phyloP scores from a whole-genome alignment of 2,797 vertebrate genomes.

The Enteromius mattozi region DNA sequence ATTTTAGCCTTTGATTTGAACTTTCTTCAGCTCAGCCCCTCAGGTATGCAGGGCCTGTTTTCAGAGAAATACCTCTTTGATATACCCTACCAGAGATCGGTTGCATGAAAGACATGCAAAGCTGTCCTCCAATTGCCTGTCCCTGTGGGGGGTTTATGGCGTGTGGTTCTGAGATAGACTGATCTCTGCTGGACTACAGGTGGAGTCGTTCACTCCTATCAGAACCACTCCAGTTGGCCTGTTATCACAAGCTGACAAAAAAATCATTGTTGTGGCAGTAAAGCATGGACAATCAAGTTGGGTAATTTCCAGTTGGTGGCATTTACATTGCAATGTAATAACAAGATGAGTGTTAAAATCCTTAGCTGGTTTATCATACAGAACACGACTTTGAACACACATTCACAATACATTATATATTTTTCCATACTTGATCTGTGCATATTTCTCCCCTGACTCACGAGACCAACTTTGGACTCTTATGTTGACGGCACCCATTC shows the following conservation, averaged over 20 bases:
- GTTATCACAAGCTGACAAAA: conserved; percentile 35
- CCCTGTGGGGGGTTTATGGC: conserved; percentile 66
- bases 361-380: conserved; percentile 14
- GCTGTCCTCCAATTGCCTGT: conserved; percentile 73
- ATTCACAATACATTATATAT: not conserved
- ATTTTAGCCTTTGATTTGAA: conserved; percentile 37
- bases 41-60: conserved; percentile 55
- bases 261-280: conserved; percentile 55
- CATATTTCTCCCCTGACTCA: too few species aligned
- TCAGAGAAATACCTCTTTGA: conserved; percentile 62
- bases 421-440: too few species aligned
- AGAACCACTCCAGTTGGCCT: conserved; percentile 50
- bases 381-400: not conserved
- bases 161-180: conserved; percentile 57
- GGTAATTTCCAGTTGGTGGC: conserved; percentile 39
- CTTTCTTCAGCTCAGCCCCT: conserved; percentile 58
- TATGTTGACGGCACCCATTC: not conserved
- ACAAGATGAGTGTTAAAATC: not conserved
- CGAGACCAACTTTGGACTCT: too few species aligned
- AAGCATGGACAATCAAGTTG: conserved; percentile 47
- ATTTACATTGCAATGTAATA: conserved; percentile 41
- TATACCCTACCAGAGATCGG: conserved; percentile 63
- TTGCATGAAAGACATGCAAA: conserved; percentile 74
- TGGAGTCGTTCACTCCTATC: conserved; percentile 57
- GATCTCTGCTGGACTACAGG: conserved; percentile 51